Evolutionary conservation across 2,797 vertebrate genomes (phyloP), one percentile per base, ranked within the genome.

Genomic region (Molossus molossus): DNA sequence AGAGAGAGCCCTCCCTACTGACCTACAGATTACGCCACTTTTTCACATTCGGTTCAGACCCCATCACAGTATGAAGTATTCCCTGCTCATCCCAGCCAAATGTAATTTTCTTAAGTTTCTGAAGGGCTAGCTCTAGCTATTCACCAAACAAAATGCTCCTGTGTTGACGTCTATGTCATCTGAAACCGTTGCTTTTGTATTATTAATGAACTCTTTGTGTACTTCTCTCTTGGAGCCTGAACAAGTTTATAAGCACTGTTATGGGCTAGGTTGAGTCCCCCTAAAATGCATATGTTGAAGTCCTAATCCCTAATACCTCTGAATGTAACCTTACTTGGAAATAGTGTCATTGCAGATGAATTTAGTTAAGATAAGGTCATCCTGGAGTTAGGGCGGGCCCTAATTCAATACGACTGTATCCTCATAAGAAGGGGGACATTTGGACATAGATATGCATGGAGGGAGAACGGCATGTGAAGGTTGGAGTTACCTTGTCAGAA

Each of bases 251-350:
- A 57, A 53, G 27, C 27, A 33, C 55, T 73, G 11, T 25, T 27
- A 25, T 5, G 11, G 64, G 14, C 27, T 95, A 33, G 94, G 23
- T 60, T 70, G 45, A 48, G 33, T 57, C 27, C 3, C 14, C 14
- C 13, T 5, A 11, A 37, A 76, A n/a, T 53, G 33, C 12, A 12
- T 60, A 58, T 73, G 17, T n/a, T 67, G 25, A 84, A 40, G 2
- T 76, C 55, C 11, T 57, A 37, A 55, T 70, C 3, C 53, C 50
- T 17, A n/a, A 20, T 8, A 45, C 13, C 17, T 50, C 50, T 60
- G 67, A 87, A 87, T 57, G 21, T 94, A 85, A 72, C 20, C 17
- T 76, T 37, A 76, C 76, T 67, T 90, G 45, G 72, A 94, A 91
- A 62, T 53, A 65, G 25, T 33, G 6, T n/a, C 48, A 3, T 17